Conservation (phyloP, 2,888 invertebrate species). For the Microplitis deprimator region DNA sequence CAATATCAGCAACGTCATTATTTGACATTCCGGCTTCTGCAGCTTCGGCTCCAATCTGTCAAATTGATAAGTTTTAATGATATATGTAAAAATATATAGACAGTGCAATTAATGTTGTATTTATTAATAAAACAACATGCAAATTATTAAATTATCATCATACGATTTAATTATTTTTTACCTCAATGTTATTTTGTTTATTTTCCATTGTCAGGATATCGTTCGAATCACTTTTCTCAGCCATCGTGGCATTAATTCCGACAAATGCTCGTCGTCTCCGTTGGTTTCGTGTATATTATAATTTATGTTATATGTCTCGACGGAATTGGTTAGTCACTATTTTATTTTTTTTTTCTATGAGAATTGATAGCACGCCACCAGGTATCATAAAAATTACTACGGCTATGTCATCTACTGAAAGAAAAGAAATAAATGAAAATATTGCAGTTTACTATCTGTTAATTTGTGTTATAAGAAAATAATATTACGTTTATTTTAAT, state of each 20-base stretch:
- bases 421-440: too few species aligned
- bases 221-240: slow-evolving; percentile 65
- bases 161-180: slow-evolving; percentile 49
- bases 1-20: slow-evolving; percentile 71
- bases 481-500: too few species aligned
- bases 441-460: too few species aligned
- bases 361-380: background rate
- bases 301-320: background rate
- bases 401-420: too few species aligned
- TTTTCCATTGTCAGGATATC: slow-evolving; percentile 66
- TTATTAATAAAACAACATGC: slow-evolving; percentile 31
- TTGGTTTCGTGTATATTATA: background rate
- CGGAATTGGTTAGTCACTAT: background rate
- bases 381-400: too few species aligned
- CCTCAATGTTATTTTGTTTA: slow-evolving; percentile 64
- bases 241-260: slow-evolving; percentile 68
- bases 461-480: too few species aligned
- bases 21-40: slow-evolving; percentile 53
- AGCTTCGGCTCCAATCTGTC: slow-evolving; percentile 66
- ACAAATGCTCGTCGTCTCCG: background rate
- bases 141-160: slow-evolving; percentile 1
- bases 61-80: slow-evolving; percentile 53
- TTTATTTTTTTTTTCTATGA: background rate
- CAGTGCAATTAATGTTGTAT: slow-evolving; percentile 10
- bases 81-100: background rate